These are phyloP conservation scores for Cygnus buccinator DNA, from an alignment of 2,113 vertebrate species.

Conservation along the genomic window DNA sequence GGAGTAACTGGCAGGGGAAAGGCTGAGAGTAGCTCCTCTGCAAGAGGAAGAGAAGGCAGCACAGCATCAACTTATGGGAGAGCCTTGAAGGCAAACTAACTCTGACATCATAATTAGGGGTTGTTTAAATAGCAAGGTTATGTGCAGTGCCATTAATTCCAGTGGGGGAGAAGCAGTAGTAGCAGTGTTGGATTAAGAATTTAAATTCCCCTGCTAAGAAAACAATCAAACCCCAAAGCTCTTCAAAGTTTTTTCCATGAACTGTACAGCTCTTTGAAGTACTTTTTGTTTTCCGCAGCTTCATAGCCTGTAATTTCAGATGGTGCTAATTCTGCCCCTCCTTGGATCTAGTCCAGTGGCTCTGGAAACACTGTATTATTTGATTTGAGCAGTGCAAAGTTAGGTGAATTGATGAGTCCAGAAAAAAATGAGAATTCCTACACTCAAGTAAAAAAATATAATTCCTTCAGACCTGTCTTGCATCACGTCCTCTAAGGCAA, in stretches of 20 bases:
- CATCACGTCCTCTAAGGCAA: background rate
- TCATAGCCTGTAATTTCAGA: background rate
- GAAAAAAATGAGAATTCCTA: background rate
- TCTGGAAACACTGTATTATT: background rate
- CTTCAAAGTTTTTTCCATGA: background rate
- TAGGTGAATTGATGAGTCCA: background rate
- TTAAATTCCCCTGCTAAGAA: constrained; percentile 11
- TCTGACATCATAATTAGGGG: background rate
- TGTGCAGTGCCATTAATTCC: background rate
- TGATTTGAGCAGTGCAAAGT: background rate
- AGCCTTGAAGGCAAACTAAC: background rate
- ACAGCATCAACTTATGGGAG: background rate
- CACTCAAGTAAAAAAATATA: background rate
- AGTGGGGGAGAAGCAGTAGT: background rate
- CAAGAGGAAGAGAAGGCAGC: background rate
- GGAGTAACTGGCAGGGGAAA: background rate
- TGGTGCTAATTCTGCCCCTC: background rate
- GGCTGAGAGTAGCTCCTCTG: background rate
- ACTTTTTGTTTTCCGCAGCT: background rate
- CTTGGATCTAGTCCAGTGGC: background rate
- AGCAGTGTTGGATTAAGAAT: background rate
- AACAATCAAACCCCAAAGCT: constrained; percentile 14
- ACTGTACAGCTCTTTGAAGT: background rate
- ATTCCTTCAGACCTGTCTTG: background rate
- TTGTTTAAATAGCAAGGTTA: constrained; percentile 18